These are phyloP conservation scores for Notocelia uddmanniana DNA, from an alignment of 2,888 invertebrate genomes.

Conservation along the genomic window DNA sequence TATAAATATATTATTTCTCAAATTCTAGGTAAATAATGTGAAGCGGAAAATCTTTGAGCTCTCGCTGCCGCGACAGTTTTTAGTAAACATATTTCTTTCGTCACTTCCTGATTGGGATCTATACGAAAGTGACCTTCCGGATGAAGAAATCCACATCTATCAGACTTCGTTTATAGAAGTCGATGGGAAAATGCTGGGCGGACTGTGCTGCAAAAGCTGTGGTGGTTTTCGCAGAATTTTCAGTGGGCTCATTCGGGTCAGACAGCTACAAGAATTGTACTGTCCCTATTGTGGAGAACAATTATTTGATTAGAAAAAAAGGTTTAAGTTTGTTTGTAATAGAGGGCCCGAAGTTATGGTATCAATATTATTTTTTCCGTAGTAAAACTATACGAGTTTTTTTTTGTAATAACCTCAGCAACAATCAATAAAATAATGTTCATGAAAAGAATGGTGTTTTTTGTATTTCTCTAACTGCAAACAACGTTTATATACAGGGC, in stretches of 20 bases:
- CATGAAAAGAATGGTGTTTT: conserved; percentile 7
- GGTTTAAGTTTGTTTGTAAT: neutral
- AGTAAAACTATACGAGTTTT: neutral
- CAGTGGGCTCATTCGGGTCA: conserved; percentile 10
- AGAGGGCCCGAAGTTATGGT: conserved; percentile 2
- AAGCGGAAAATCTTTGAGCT: neutral
- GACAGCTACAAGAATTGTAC: conserved; percentile 4
- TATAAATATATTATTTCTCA: neutral
- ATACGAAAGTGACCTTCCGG: conserved; percentile 10
- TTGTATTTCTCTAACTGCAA: neutral
- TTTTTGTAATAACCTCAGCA: conserved; percentile 5
- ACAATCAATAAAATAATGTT: neutral
- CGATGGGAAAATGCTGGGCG: neutral
- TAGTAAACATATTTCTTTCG: conserved; percentile 5
- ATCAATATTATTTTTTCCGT: conserved; percentile 7
- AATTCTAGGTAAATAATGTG: neutral
- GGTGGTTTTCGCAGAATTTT: conserved; percentile 4
- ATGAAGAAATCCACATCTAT: neutral
- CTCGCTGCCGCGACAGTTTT: conserved; percentile 3
- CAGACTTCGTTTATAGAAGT: conserved; percentile 11
- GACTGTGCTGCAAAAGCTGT: conserved; percentile 7
- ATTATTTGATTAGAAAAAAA: conserved; percentile 5
- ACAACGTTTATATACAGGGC: neutral
- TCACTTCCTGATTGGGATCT: no score
- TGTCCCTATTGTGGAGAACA: conserved; percentile 2